phyloP scores from a whole-genome alignment of 2,888 invertebrate species.

The Enoplolaimus lenunculus region DNA sequence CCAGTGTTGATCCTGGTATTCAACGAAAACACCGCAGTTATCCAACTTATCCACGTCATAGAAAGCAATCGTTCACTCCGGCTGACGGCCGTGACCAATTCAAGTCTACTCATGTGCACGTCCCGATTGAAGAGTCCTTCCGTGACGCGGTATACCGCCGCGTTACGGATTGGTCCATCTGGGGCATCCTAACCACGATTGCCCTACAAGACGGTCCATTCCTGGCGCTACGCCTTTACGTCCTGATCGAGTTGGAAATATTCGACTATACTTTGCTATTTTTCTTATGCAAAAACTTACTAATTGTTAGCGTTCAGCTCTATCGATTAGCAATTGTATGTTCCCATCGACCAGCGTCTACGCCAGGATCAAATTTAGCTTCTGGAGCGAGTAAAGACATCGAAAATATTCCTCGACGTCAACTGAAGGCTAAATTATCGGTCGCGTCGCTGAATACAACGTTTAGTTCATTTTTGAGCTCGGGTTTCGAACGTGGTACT shows the following conservation, averaged over 20 bases:
- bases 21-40: too few relatives aligned
- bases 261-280: conserved; percentile 39
- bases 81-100: neutral
- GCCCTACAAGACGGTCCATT: conserved; percentile 42
- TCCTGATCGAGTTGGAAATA: conserved; percentile 33
- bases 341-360: too few relatives aligned
- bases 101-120: neutral
- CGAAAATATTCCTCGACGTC: too few relatives aligned
- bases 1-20: too few relatives aligned
- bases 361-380: too few relatives aligned
- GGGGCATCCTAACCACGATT: conserved; percentile 39
- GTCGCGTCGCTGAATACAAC: too few relatives aligned
- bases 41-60: too few relatives aligned
- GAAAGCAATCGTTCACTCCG: neutral
- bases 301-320: conserved; percentile 32
- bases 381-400: too few relatives aligned
- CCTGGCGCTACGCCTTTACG: conserved; percentile 34
- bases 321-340: conserved; percentile 32
- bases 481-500: too few relatives aligned
- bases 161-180: conserved; percentile 26
- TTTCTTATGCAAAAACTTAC: conserved; percentile 36
- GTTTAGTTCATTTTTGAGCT: too few relatives aligned
- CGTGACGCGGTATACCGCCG: too few relatives aligned
- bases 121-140: neutral
- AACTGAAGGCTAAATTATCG: too few relatives aligned